Conservation (phyloP, 2,113 vertebrate genomes). For the Brachyistius frenatus region DNA sequence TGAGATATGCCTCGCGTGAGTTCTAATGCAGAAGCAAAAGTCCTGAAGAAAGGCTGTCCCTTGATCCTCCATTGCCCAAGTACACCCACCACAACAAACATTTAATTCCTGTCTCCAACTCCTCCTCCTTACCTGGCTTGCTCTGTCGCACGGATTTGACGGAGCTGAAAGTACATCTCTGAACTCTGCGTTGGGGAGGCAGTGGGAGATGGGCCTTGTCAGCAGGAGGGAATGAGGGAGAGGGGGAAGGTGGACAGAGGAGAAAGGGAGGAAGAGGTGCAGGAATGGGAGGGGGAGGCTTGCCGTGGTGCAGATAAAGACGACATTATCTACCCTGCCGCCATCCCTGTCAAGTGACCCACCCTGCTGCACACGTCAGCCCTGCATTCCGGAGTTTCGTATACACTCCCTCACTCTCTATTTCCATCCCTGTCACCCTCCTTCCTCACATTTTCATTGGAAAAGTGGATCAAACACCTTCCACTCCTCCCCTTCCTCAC, state of each 20-base stretch:
- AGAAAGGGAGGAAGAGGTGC: neutral
- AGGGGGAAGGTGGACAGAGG: neutral
- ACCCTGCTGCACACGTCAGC: constrained; percentile 6
- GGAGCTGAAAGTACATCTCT: constrained; percentile 53
- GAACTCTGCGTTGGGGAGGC: constrained; percentile 13
- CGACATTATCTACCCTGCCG: neutral
- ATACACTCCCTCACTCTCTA: neutral
- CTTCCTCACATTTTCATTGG: neutral
- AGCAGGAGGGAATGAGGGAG: constrained; percentile 6
- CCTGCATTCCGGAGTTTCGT: neutral
- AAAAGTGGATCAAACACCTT: neutral
- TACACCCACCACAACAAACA: neutral
- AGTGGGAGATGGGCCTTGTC: constrained; percentile 28
- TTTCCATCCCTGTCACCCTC: constrained; percentile 21
- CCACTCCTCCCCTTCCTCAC: neutral
- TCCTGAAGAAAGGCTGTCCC: neutral
- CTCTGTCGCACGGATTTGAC: neutral
- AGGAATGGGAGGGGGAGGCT: neutral
- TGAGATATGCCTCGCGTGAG: neutral
- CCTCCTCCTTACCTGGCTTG: neutral
- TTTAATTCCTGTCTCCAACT: neutral
- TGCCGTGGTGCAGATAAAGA: constrained; percentile 37
- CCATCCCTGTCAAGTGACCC: constrained; percentile 16
- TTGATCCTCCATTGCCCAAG: neutral
- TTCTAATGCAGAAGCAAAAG: constrained; percentile 21